phyloP scores from a whole-genome alignment of 2,888 invertebrate genomes.

The Strigamia maritima region DNA sequence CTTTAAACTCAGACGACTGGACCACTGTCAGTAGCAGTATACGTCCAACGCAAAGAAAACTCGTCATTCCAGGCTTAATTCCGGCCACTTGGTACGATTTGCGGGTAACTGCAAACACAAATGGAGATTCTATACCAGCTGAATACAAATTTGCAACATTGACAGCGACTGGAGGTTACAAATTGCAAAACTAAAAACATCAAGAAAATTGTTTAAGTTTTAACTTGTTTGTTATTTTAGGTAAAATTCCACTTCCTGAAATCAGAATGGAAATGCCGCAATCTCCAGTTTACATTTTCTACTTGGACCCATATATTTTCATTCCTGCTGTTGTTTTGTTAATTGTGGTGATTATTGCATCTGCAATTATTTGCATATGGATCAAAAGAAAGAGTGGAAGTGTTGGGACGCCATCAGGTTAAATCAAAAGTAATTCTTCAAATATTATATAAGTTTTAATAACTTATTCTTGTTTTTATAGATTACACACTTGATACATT shows the following conservation, averaged over 20 bases:
- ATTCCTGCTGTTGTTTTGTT: slow-evolving; percentile 18
- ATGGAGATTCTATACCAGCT: slow-evolving; percentile 36
- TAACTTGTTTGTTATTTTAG: neutral
- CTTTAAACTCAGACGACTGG: slow-evolving; percentile 35
- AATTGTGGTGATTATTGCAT: slow-evolving; percentile 26
- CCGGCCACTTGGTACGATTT: slow-evolving; percentile 41
- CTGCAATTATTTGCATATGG: slow-evolving; percentile 8
- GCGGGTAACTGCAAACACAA: slow-evolving; percentile 39
- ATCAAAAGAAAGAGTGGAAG: slow-evolving; percentile 21
- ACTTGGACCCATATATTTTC: slow-evolving; percentile 26
- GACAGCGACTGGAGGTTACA: slow-evolving; percentile 38
- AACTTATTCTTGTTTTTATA: neutral
- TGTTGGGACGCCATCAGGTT: slow-evolving; percentile 11
- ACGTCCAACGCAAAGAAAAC: slow-evolving; percentile 37
- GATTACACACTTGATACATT: slow-evolving; percentile 4
- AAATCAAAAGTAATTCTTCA: neutral
- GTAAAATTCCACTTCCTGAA: slow-evolving; percentile 7
- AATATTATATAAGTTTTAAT: neutral
- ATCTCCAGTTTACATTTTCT: slow-evolving; percentile 14
- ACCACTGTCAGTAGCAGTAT: slow-evolving; percentile 26
- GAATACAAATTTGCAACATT: slow-evolving; percentile 40
- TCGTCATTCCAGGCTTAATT: slow-evolving; percentile 37
- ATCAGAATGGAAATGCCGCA: neutral
- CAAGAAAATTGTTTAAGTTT: neutral
- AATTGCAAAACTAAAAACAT: neutral